Evolutionary conservation across 2,797 vertebrate genomes (phyloP).

Genomic region (Aldrovandia affinis): DNA sequence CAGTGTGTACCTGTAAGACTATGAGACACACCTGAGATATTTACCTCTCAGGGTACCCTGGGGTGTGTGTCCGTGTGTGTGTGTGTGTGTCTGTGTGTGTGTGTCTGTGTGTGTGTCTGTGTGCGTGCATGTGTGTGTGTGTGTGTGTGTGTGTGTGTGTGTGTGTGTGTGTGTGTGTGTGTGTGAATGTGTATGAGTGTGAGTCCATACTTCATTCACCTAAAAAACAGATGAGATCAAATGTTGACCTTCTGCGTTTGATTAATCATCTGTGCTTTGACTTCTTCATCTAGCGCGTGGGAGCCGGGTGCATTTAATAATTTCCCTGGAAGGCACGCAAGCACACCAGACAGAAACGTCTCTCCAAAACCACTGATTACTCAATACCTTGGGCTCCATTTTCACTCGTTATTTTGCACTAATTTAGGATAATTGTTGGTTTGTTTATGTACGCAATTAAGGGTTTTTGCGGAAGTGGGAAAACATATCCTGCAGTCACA

Average conservation of each 20-base stretch:
- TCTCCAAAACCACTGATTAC: slow-evolving; percentile 9
- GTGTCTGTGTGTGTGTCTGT: neutral
- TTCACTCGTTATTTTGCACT: slow-evolving; percentile 7
- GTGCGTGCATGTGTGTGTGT: neutral
- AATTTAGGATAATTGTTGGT: neutral
- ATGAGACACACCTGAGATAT: neutral
- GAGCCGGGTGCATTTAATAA: neutral
- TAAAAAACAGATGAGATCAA: neutral
- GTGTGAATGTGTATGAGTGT: neutral
- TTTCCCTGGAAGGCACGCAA: neutral
- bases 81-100: neutral
- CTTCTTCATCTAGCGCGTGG: neutral
- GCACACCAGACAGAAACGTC: neutral
- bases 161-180: neutral
- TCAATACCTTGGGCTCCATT: neutral
- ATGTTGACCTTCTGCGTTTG: neutral
- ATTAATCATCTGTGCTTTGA: neutral
- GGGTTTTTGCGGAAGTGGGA: neutral
- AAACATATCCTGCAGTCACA: neutral
- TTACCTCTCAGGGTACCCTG: neutral
- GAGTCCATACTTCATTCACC: neutral
- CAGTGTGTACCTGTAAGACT: neutral
- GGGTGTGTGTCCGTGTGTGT: neutral
- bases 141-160: neutral
- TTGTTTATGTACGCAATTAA: slow-evolving; percentile 4